These are phyloP conservation scores for Hirtodrosophila confusa DNA, from an alignment of 2,888 invertebrate genomes.

Conservation along the genomic window DNA sequence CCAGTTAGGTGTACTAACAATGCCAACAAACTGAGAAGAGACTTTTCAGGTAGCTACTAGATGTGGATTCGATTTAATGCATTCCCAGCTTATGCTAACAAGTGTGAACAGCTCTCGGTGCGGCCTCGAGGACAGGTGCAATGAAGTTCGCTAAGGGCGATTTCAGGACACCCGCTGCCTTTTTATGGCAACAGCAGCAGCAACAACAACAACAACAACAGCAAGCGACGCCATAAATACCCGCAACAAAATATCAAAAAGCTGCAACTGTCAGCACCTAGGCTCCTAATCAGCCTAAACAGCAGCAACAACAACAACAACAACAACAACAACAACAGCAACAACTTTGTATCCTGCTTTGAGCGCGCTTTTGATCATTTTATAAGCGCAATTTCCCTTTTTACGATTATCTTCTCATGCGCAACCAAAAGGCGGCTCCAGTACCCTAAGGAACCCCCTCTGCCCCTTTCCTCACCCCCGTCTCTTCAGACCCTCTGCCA, in stretches of 20 bases:
- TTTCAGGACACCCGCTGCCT: slow-evolving; percentile 2
- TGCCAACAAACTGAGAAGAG: no score
- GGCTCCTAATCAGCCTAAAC: slow-evolving; percentile 52
- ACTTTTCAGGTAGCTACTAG: no score
- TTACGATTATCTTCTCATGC: slow-evolving; percentile 72
- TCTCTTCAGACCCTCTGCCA: neutral
- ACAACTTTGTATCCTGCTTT: slow-evolving; percentile 16
- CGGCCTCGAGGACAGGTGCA: slow-evolving; percentile 33
- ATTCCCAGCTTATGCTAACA: slow-evolving; percentile 17
- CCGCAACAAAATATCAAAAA: slow-evolving; percentile 26
- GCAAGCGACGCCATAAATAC: slow-evolving; percentile 30
- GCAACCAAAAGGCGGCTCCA: slow-evolving; percentile 47
- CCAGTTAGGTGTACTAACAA: no score
- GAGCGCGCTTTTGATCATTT: slow-evolving; percentile 64
- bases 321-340: neutral
- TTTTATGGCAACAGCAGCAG: slow-evolving; percentile 23
- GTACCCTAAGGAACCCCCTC: slow-evolving; percentile 1
- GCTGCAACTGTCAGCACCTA: slow-evolving; percentile 59
- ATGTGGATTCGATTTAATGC: slow-evolving; percentile 19
- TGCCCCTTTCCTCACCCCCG: neutral
- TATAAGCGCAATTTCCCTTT: slow-evolving; percentile 69
- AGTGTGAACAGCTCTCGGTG: neutral
- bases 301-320: slow-evolving; percentile 15
- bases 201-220: neutral
- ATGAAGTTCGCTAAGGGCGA: neutral